Conservation (phyloP, 2,113 vertebrate genomes). For the Craseonycteris thonglongyai region DNA sequence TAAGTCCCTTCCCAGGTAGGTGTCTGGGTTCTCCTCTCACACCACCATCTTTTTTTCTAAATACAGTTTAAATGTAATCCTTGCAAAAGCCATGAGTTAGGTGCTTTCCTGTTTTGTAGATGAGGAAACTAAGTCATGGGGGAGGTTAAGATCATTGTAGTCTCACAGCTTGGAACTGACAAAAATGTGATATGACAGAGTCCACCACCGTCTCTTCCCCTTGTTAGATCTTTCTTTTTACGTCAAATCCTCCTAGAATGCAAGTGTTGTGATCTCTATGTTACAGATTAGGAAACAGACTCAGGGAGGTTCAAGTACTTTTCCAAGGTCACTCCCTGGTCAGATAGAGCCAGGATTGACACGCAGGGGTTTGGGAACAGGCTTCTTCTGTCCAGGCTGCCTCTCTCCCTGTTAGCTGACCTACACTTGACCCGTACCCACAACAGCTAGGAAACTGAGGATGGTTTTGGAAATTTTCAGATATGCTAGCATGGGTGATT, state of each 20-base stretch:
- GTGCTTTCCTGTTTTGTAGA: not conserved
- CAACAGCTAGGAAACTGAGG: not conserved
- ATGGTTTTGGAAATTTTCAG: not conserved
- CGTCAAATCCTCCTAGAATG: rapidly evolving
- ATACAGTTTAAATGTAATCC: not conserved
- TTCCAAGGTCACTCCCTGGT: not conserved
- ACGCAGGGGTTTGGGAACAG: rapidly evolving
- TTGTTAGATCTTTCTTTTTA: not conserved
- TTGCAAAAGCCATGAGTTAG: not conserved
- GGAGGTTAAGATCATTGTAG: not conserved
- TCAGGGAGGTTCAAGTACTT: not conserved
- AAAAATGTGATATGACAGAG: not conserved
- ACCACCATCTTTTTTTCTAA: too few species aligned
- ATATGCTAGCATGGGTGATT: not conserved
- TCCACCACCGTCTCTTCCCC: too few species aligned
- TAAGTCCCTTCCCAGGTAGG: too few species aligned
- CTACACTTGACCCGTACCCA: not conserved
- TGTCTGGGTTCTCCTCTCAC: too few species aligned
- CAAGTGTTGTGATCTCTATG: too few species aligned
- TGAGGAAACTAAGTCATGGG: not conserved
- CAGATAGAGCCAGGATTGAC: not conserved
- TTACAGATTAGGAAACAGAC: not conserved
- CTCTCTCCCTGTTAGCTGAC: not conserved
- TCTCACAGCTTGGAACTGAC: not conserved
- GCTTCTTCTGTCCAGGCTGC: too few species aligned